Evolutionary conservation across 2,113 vertebrate genomes (phyloP), one percentile per base, ranked within the genome.

Genomic region (Calonectris borealis): DNA sequence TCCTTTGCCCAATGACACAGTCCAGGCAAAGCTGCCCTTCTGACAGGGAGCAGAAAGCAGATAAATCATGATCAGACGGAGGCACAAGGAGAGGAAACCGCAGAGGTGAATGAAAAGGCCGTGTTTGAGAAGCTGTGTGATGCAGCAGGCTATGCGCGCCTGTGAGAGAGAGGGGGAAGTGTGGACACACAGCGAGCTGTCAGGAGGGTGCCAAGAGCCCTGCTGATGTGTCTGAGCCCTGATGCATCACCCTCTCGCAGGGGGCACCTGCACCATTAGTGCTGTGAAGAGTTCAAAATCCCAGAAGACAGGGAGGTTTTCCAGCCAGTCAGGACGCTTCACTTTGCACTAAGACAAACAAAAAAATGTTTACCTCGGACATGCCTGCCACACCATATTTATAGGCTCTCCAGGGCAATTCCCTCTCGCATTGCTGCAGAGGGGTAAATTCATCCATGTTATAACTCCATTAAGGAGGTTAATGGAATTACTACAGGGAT

Each of bases 401-500:
- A 91, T 3, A 48, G 40, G 44, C 46, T 91, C 66, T 85, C 70
- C 21, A 65, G 82, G 82, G 83, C 66, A 71, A 72, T 88, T 83
- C 69, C 62, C n/a, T 83, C 69, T 77, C 0, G 0, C 40, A 9
- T 44, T 75, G 79, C 78, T 61, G 61, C 36, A 60, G 68, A 82
- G 85, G 68, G 83, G 77, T 76, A 88, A 86, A 90, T 92, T 88
- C 62, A 88, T 69, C 71, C 68, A 20, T 79, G 62, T 76, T 93
- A 65, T 64, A 96, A 60, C 78, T 96, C 64, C 69, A 88, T 82
- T 83, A 91, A 93, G 69, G 76, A 83, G 82, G 69, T 91, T 96
- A 94, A 88, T 88, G 64, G 76, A 94, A 94, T 97, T 95, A 93
- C 57, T 93, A 75, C 65, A 93, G 91, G 92, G 76, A 93, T 94